Base-by-base conservation (phyloP, 1,140 invertebrate genomes). In the Chironomus striatipennis region DNA sequence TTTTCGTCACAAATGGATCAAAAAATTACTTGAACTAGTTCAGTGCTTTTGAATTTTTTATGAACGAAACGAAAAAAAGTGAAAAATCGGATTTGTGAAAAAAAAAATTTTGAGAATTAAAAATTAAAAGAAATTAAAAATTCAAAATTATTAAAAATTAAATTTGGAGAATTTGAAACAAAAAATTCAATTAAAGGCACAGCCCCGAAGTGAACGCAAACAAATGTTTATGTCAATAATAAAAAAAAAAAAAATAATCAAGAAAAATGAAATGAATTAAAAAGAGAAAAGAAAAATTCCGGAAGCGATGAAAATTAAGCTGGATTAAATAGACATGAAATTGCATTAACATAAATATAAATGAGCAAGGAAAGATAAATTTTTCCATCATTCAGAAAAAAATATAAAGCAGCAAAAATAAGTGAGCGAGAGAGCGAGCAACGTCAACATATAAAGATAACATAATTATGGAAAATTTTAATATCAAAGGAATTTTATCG, bases 401-500 rank as follows among this genome's bases (percentile, higher is more conserved):
- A n/a, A n/a, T n/a, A 34, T 34, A 34, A 34, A 34, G 47, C 47
- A 57, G 47, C 47, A 57, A 57, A 57, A 57, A n/a, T 15, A 57
- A 57, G 47, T n/a, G 47, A n/a, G 4, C 9, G n/a, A 12, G 47
- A n/a, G 12, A 12, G 15, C 8, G n/a, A 5, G 15, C 47, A n/a
- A 57, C 8, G 5, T 5, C 47, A 57, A n/a, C 5, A 57, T 12
- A 57, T 4, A 57, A n/a, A 47, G 8, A 47, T 67, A 70, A 70
- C 20, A 70, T 70, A 70, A 70, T 70, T 70, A 70, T 70, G 65
- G 65, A 70, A 70, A 70, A 70, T 70, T 70, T 70, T 21, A 20
- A 70, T 21, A 70, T 70, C 65, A 70, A 70, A 70, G 65, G 65
- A 70, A 70, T 70, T 70, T 70, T 70, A 70, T 70, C 65, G 65